Evolutionary conservation across 2,113 vertebrate genomes (phyloP).

Genomic region (Zosterops pallidus): DNA sequence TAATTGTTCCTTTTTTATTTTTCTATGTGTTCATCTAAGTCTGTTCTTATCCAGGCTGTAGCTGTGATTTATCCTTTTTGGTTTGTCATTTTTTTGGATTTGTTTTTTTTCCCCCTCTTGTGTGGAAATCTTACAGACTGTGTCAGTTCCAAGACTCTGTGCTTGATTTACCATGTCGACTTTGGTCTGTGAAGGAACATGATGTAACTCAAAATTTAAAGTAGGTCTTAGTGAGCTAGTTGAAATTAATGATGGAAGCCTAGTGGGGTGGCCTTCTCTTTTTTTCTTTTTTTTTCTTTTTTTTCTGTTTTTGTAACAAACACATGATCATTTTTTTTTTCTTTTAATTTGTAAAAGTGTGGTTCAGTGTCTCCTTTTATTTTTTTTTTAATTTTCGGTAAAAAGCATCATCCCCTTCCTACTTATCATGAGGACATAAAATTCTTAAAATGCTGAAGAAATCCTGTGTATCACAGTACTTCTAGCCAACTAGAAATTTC

Average conservation of each 20-base stretch:
- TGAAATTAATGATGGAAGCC: background rate
- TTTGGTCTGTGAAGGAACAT: background rate
- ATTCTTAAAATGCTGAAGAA: background rate
- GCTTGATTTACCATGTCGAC: background rate
- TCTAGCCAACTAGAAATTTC: background rate
- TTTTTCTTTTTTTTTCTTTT: background rate
- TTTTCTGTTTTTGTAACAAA: background rate
- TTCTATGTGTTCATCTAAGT: background rate
- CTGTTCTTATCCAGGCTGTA: background rate
- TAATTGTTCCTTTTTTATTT: background rate
- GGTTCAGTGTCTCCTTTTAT: background rate
- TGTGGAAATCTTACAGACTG: background rate
- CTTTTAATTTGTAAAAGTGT: background rate
- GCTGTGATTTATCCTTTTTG: background rate
- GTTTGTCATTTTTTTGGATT: background rate
- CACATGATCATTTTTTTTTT: background rate
- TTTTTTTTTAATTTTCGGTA: background rate
- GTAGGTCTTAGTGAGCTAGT: background rate
- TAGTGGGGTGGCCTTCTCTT: accelerated
- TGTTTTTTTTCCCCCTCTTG: background rate
- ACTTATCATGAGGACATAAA: background rate
- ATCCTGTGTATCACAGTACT: background rate
- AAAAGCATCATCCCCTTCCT: background rate
- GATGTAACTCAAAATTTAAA: background rate
- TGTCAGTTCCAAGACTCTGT: background rate